Conservation (phyloP, 2,888 invertebrate genomes). For the Lasioglossum oenotherae region DNA sequence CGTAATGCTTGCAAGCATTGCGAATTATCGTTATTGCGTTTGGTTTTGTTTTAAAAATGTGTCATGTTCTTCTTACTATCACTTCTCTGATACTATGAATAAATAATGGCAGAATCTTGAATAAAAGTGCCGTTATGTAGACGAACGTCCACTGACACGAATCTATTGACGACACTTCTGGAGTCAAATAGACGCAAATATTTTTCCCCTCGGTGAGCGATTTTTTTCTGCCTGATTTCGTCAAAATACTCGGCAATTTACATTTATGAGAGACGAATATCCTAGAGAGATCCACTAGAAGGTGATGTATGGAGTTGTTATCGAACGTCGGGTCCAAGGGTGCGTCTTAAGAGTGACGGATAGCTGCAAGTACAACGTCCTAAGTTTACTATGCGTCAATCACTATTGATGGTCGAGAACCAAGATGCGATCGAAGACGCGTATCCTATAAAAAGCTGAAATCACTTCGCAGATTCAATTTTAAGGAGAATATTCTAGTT, state of each 20-base stretch:
- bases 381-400: neutral
- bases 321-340: neutral
- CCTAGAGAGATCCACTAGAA: neutral
- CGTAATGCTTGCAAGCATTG: too few species aligned
- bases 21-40: too few species aligned
- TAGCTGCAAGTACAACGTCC: neutral
- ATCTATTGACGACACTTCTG: neutral
- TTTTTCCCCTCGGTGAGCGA: neutral
- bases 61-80: too few species aligned
- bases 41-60: too few species aligned
- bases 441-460: neutral
- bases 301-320: conserved; percentile 3
- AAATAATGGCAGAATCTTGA: neutral
- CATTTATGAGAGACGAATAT: neutral
- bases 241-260: neutral
- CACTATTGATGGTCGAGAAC: neutral
- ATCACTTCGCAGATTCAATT: neutral
- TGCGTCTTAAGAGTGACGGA: neutral
- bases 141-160: neutral
- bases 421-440: neutral
- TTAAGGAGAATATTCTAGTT: neutral
- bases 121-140: neutral
- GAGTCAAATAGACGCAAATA: neutral
- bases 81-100: too few species aligned
- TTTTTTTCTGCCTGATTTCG: neutral